Percentiles rank a stretch among this genome's conserved stretches.
These are phyloP conservation scores for Flexamia atlantica DNA, from an alignment of 2,888 invertebrate genomes.

Conservation along the genomic window DNA sequence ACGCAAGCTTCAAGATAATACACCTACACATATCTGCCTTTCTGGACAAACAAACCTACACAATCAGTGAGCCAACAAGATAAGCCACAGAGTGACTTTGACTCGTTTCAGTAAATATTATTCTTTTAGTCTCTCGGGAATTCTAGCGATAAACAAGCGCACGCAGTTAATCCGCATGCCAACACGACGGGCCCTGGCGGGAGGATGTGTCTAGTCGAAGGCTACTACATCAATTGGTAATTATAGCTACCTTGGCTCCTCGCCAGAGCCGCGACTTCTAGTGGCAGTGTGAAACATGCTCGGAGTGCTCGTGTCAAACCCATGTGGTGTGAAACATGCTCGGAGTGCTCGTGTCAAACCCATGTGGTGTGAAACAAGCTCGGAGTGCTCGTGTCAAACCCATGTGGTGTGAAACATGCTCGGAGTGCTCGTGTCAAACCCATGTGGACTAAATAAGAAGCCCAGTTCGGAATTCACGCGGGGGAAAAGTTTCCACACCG, in stretches of 20 bases:
- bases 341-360: background rate
- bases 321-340: background rate
- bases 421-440: background rate
- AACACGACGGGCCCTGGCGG: background rate
- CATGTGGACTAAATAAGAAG: background rate
- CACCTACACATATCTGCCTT: no score
- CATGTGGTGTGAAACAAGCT: background rate
- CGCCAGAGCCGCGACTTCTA: background rate
- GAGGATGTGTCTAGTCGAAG: background rate
- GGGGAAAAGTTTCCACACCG: background rate
- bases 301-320: background rate
- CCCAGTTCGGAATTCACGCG: background rate
- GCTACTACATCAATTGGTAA: slow-evolving; percentile 20
- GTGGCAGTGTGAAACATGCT: no score
- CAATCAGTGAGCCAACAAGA: no score
- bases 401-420: background rate
- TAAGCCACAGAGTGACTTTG: no score
- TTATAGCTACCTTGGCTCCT: slow-evolving; percentile 8
- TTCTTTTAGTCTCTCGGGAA: no score
- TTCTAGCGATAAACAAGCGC: no score
- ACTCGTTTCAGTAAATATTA: no score
- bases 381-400: background rate
- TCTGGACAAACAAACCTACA: no score
- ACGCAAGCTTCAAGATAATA: no score
- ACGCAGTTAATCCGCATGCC: no score